Evolutionary conservation across 2,113 vertebrate genomes (phyloP).

Genomic region (Anas platyrhynchos): DNA sequence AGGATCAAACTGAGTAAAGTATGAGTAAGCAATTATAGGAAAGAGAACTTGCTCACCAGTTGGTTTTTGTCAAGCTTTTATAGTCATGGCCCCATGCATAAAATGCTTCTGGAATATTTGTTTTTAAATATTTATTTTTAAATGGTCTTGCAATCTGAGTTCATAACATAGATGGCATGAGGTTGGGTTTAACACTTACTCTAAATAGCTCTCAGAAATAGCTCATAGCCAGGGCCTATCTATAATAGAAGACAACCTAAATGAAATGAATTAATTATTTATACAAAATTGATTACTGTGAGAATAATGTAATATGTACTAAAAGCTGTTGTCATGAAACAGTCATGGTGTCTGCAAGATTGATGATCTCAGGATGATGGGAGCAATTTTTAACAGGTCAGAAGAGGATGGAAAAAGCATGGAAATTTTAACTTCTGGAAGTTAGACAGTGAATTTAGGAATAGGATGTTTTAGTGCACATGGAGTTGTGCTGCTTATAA

Average conservation of each 20-base stretch:
- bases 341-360: background rate
- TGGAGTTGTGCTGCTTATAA: background rate
- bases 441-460: background rate
- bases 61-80: background rate
- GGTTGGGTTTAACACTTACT: background rate
- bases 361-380: background rate
- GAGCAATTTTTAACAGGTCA: background rate
- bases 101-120: background rate
- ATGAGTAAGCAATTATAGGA: background rate
- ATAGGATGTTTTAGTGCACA: background rate
- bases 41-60: background rate
- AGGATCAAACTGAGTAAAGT: background rate
- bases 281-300: background rate
- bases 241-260: slow-evolving; percentile 29
- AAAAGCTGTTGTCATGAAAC: slow-evolving; percentile 28
- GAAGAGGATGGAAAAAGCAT: background rate
- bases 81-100: background rate
- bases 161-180: background rate
- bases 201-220: background rate
- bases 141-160: background rate
- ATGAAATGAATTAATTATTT: background rate
- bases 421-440: background rate
- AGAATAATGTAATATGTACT: background rate
- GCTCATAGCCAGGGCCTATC: background rate
- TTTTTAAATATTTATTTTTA: background rate